These are phyloP conservation scores for Tenrec ecaudatus DNA, from an alignment of 2,113 vertebrate genomes.

Conservation along the genomic window DNA sequence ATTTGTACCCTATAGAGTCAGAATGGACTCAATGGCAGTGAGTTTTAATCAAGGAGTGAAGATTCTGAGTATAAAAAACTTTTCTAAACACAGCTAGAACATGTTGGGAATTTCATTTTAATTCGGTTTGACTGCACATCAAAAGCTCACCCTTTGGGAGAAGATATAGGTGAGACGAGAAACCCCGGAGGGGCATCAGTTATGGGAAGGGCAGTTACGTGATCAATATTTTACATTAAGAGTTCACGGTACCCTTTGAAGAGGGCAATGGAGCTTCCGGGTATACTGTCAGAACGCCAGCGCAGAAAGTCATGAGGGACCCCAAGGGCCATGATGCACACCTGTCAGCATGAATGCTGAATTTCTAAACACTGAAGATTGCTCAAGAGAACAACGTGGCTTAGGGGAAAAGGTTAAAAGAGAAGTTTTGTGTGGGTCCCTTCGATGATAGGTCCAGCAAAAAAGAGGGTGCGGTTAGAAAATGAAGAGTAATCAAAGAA, in stretches of 20 bases:
- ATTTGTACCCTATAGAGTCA: too few relatives aligned
- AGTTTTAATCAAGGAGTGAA: neutral
- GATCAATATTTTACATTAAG: neutral
- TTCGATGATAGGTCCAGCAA: neutral
- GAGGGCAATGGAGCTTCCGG: neutral
- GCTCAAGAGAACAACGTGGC: neutral
- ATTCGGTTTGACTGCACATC: neutral
- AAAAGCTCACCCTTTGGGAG: neutral
- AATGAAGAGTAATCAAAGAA: slow-evolving; percentile 10
- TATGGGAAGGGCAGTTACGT: neutral
- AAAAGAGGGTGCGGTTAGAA: neutral
- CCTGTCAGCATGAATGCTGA: neutral
- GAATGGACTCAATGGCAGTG: too few relatives aligned
- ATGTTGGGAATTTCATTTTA: neutral
- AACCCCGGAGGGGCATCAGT: neutral
- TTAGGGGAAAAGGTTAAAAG: neutral
- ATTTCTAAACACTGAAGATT: neutral
- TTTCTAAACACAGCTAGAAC: neutral
- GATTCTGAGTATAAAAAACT: neutral
- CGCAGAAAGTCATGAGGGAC: neutral
- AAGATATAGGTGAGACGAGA: neutral
- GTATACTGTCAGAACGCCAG: neutral
- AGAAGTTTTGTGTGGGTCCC: neutral
- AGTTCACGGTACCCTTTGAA: neutral
- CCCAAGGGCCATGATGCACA: neutral